Evolutionary conservation across 1,140 invertebrate genomes (phyloP).

Genomic region (Bombus soroeensis): DNA sequence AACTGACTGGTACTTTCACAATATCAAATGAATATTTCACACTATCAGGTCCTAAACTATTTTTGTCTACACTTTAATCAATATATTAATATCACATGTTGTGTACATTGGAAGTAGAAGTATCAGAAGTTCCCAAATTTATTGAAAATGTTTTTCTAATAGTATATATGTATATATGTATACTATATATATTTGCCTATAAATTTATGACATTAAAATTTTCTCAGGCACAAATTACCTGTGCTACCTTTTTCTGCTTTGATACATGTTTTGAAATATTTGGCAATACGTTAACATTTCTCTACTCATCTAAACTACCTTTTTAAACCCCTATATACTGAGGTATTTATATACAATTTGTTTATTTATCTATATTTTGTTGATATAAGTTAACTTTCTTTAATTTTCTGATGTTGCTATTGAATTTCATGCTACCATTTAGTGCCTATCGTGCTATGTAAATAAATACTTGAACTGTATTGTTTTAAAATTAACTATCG

Average conservation of each 20-base stretch:
- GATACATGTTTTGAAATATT: constrained; percentile 57
- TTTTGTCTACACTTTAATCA: constrained; percentile 33
- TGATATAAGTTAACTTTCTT: constrained; percentile 27
- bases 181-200: constrained; percentile 26
- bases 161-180: constrained; percentile 13
- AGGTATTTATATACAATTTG: constrained; percentile 52
- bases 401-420: constrained; percentile 1
- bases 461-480: constrained; percentile 9
- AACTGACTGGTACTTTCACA: constrained; percentile 41
- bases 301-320: background rate
- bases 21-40: constrained; percentile 15
- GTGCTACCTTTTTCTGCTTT: constrained; percentile 33
- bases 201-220: constrained; percentile 52
- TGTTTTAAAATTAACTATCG: constrained; percentile 19
- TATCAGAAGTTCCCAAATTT: constrained; percentile 47
- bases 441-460: constrained; percentile 31
- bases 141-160: constrained; percentile 34
- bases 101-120: constrained; percentile 58
- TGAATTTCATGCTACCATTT: constrained; percentile 5
- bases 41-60: constrained; percentile 35
- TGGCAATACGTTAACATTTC: constrained; percentile 40
- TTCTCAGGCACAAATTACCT: constrained; percentile 40
- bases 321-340: constrained; percentile 7
- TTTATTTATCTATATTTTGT: constrained; percentile 36
- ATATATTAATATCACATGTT: constrained; percentile 58